phyloP scores from a whole-genome alignment of 2,888 invertebrate species.

The Agrochola litura region DNA sequence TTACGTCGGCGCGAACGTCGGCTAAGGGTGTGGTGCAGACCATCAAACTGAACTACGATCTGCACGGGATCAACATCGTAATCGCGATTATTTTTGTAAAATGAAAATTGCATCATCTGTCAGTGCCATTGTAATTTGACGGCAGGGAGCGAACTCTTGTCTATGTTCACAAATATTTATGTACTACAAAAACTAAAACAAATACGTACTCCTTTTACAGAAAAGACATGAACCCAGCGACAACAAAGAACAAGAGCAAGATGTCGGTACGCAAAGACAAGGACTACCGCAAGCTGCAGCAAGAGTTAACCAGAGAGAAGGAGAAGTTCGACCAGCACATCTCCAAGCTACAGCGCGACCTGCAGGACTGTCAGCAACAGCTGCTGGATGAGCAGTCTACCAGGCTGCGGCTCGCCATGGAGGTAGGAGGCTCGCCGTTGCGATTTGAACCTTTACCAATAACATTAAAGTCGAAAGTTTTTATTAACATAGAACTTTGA shows the following conservation, averaged over 20 bases:
- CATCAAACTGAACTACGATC: no score
- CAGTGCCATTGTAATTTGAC: not conserved
- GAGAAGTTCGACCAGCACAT: slow-evolving; percentile 98
- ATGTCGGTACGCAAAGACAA: slow-evolving; percentile 97
- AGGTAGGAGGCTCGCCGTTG: slow-evolving; percentile 82
- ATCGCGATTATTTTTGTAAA: no score
- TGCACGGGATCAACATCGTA: no score
- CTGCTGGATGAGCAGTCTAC: slow-evolving; percentile 93
- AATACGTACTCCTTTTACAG: slow-evolving; percentile 68
- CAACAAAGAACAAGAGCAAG: slow-evolving; percentile 95
- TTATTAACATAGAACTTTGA: not conserved
- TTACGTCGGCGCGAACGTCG: no score
- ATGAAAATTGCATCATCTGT: not conserved
- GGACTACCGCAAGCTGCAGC: slow-evolving; percentile 98
- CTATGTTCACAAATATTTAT: not conserved
- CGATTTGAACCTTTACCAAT: not conserved
- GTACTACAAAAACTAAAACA: slow-evolving; percentile 4
- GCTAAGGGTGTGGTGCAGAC: no score
- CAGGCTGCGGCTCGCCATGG: slow-evolving; percentile 96
- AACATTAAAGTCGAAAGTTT: not conserved
- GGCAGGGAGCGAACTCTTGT: not conserved
- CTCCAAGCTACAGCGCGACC: slow-evolving; percentile 95
- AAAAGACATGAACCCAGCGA: slow-evolving; percentile 92
- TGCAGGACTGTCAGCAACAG: slow-evolving; percentile 96
- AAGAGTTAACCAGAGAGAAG: slow-evolving; percentile 97